These are phyloP conservation scores for Drosophila formosana DNA, from an alignment of 2,888 invertebrate genomes.

Conservation along the genomic window DNA sequence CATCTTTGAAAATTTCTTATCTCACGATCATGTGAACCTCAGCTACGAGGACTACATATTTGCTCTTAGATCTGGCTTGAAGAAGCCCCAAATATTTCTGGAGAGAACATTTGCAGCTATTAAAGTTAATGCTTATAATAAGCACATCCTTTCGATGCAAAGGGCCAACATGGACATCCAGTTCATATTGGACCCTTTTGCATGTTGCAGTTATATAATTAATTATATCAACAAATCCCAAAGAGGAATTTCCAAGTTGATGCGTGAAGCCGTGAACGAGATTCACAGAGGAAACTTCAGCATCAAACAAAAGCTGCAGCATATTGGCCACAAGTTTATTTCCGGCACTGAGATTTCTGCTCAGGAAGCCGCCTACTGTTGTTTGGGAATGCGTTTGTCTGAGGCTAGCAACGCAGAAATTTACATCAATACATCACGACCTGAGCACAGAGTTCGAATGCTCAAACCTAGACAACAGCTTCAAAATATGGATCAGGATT, in stretches of 20 bases:
- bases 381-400: conserved; percentile 7
- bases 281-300: background rate
- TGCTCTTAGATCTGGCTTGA: conserved; percentile 23
- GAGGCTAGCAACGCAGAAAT: background rate
- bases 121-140: conserved; percentile 3
- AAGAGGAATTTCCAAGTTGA: conserved; percentile 14
- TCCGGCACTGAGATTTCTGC: conserved; percentile 13
- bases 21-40: too few relatives aligned
- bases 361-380: conserved; percentile 15
- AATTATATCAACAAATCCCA: conserved; percentile 21
- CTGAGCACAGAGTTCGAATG: conserved; percentile 30
- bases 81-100: conserved; percentile 20
- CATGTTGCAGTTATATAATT: conserved; percentile 9
- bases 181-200: conserved; percentile 15
- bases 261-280: conserved; percentile 6
- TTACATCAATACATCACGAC: conserved; percentile 24
- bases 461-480: conserved; percentile 20
- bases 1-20: too few relatives aligned
- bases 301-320: conserved; percentile 3
- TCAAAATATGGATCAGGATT: conserved; percentile 13
- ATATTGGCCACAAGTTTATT: conserved; percentile 9
- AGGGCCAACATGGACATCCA: conserved; percentile 15
- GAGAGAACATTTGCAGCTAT: conserved; percentile 2
- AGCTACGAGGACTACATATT: too few relatives aligned
- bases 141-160: conserved; percentile 8